These are phyloP conservation scores for Parnassius glacialis DNA, from an alignment of 2,888 invertebrate species.

Conservation along the genomic window DNA sequence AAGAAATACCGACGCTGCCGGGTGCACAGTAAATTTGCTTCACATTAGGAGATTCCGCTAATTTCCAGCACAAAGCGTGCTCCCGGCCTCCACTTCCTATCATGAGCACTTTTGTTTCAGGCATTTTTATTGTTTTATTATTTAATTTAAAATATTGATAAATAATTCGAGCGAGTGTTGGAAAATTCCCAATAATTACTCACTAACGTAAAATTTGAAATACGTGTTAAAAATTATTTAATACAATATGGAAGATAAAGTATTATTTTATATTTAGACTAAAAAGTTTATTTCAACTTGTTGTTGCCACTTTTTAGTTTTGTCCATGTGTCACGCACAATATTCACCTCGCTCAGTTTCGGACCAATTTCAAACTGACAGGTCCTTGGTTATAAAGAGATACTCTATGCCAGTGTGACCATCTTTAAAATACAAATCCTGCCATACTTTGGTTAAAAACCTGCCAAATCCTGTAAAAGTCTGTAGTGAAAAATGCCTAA, in stretches of 20 bases:
- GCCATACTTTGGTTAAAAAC: no score
- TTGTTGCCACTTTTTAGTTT: conserved; percentile 5
- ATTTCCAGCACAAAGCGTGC: conserved; percentile 97
- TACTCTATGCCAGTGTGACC: no score
- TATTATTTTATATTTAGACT: not conserved
- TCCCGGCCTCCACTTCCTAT: conserved; percentile 97
- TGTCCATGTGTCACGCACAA: conserved; percentile 21
- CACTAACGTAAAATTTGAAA: no score
- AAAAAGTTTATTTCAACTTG: conserved; percentile 11
- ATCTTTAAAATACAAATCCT: no score
- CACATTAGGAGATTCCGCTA: conserved; percentile 88
- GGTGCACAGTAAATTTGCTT: conserved; percentile 89
- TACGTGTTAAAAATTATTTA: no score
- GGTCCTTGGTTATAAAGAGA: no score
- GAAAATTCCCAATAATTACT: not conserved
- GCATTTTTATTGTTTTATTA: conserved; percentile 38
- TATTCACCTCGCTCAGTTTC: no score
- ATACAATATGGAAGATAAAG: no score
- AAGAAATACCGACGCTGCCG: conserved; percentile 92
- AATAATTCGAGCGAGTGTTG: not conserved
- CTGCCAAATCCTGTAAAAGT: no score
- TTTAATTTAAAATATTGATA: not conserved
- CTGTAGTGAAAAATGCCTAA: no score
- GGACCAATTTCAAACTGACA: no score
- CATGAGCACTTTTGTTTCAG: conserved; percentile 84